A percentile compares a stretch with the other conserved stretches of the same genome.
These are phyloP conservation scores for Pemphigus obesinymphae DNA, from an alignment of 1,140 invertebrate genomes.

Conservation along the genomic window DNA sequence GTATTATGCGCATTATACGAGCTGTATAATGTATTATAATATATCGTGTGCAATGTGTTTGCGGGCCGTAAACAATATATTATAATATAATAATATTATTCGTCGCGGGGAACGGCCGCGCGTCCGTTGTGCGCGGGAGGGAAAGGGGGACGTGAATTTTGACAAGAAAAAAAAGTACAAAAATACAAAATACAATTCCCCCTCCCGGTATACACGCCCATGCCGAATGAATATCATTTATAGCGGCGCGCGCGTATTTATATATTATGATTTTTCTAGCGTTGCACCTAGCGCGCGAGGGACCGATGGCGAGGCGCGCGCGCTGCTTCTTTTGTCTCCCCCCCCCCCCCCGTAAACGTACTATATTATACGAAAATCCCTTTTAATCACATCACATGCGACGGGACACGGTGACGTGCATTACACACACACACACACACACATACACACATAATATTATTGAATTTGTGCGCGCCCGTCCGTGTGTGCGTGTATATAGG, in stretches of 20 bases:
- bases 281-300: neutral
- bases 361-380: constrained; percentile 12
- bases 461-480: neutral
- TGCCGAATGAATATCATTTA: neutral
- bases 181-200: no score
- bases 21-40: no score
- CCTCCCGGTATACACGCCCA: neutral
- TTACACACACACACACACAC: neutral
- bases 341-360: no score
- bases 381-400: neutral
- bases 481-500: neutral
- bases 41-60: no score
- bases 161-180: neutral
- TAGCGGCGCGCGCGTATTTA: neutral
- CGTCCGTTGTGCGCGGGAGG: neutral
- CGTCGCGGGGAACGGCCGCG: neutral
- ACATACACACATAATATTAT: neutral
- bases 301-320: neutral
- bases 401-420: neutral
- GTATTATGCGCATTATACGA: no score
- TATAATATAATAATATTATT: neutral
- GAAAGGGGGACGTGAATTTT: neutral
- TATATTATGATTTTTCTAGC: neutral
- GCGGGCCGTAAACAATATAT: neutral
- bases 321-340: neutral